A percentile compares a stretch with the other conserved stretches of the same genome.
These are phyloP conservation scores for Erebia ligea DNA, from an alignment of 2,888 invertebrate genomes.

Conservation along the genomic window DNA sequence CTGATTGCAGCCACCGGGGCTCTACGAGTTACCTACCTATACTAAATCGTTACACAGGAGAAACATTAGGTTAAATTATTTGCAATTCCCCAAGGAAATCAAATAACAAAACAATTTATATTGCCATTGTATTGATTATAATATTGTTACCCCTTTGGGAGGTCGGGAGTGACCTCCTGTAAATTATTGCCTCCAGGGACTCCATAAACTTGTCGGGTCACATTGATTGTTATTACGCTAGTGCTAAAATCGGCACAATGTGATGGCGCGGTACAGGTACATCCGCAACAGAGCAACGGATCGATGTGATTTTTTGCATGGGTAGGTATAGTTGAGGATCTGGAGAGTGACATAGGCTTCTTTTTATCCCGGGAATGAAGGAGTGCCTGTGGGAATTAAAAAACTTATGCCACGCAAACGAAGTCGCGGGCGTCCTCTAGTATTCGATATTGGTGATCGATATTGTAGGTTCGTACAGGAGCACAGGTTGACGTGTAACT, in stretches of 20 bases:
- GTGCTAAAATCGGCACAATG: neutral
- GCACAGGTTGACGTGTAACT: constrained; percentile 4
- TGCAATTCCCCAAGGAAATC: constrained; percentile 4
- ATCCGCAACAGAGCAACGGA: no score
- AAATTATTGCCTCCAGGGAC: constrained; percentile 13
- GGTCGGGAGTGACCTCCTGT: constrained; percentile 1
- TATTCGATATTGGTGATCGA: constrained; percentile 10
- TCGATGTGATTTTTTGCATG: no score
- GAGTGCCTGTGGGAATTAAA: no score
- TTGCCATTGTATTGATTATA: constrained; percentile 14
- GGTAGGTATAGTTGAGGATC: no score
- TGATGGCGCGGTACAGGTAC: neutral
- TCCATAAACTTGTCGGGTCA: constrained; percentile 4
- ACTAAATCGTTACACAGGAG: neutral
- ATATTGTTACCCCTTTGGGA: constrained; percentile 11
- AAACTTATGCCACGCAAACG: no score
- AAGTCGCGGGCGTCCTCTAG: no score
- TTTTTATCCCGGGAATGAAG: no score
- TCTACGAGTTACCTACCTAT: neutral
- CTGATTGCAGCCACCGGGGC: no score
- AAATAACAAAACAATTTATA: constrained; percentile 10
- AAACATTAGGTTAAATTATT: neutral
- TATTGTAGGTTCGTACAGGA: neutral
- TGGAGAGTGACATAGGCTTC: no score
- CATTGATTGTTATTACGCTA: neutral